Evolutionary conservation across 2,797 vertebrate species (phyloP).

Genomic region (Borostomias antarcticus): DNA sequence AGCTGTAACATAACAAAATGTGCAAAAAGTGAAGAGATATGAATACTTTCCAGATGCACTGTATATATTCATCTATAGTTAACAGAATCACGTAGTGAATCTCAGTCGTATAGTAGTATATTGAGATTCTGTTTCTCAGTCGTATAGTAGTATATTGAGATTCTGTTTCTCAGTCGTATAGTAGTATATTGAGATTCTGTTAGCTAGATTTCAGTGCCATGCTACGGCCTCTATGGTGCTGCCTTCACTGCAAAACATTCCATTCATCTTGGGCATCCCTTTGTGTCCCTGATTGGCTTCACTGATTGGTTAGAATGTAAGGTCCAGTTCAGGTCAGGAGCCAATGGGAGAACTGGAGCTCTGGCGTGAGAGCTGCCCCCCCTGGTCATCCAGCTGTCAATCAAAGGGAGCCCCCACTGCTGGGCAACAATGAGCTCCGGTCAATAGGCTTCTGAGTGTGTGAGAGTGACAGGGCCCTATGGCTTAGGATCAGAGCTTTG

Average conservation of each 20-base stretch:
- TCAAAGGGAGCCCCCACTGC: slow-evolving; percentile 64
- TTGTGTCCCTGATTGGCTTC: slow-evolving; percentile 15
- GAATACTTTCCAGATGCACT: too few relatives aligned
- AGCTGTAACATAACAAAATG: too few relatives aligned
- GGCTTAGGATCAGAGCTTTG: slow-evolving; percentile 33
- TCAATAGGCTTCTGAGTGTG: slow-evolving; percentile 42
- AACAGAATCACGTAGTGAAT: too few relatives aligned
- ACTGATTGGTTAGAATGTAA: slow-evolving; percentile 45
- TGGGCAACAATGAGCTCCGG: slow-evolving; percentile 67
- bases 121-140: too few relatives aligned
- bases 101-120: too few relatives aligned
- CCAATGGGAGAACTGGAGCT: slow-evolving; percentile 44
- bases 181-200: slow-evolving; percentile 11
- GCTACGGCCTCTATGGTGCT: slow-evolving; percentile 8
- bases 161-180: slow-evolving; percentile 1
- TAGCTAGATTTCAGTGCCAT: slow-evolving; percentile 7
- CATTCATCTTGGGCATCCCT: slow-evolving; percentile 25
- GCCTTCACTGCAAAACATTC: slow-evolving; percentile 23
- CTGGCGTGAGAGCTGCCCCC: slow-evolving; percentile 45
- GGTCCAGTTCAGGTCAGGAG: slow-evolving; percentile 47
- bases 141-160: too few relatives aligned
- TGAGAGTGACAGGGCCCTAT: slow-evolving; percentile 46
- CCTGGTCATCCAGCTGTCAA: slow-evolving; percentile 54
- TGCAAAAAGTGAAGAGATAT: too few relatives aligned
- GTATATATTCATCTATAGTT: too few relatives aligned